Base-by-base conservation (phyloP, 1,140 invertebrate genomes). In the Heliconius nattereri region DNA sequence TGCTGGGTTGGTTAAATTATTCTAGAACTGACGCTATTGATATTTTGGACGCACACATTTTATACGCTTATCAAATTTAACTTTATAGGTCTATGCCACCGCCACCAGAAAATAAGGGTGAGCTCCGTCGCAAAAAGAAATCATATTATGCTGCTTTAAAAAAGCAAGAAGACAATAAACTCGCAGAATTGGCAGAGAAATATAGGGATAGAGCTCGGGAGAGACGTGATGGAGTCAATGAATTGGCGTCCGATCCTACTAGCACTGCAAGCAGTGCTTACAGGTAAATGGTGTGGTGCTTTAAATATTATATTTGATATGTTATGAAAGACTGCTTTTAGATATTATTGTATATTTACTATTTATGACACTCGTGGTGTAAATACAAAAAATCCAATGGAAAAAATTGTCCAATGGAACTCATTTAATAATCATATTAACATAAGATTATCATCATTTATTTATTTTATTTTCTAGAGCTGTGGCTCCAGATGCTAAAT, bases 201-300 rank as follows among this genome's bases (percentile, higher is more conserved):
- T 99, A 99, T 88, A 96, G 98, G 81, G 99, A 99, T 91, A 95
- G 98, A 79, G 99, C 99, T 0, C 96, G 97, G 71, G 99, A 99
- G 92, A 96, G 99, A 81, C 94, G 99, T 83, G 99, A 99, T 87
- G 98, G 98, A 0, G 97, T 97, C 90, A 96, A 96, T 32, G 98
- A 98, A 90, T 97, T 97, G 79, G 96, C 96, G 19, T 96, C 98
- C 83, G 98, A 99, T 92, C 97, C 98, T 1, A 97, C 98, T 81
- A 97, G 97, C 37, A 98, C 97, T 57, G 97, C 98, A 0, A 97
- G 97, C 71, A 98, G 98, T 92, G 98, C 97, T 0, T 99, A 99
- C 89, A 95, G 91, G 91, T 92, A 66, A 26, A 66, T 20, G 7
- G 6, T 20, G 19, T 52, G 19, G 49, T 52, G 49, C 7, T 52